Evolutionary conservation across 2,113 vertebrate genomes (phyloP), one percentile per base, ranked within the genome.

Genomic region (Tauraco erythrolophus): DNA sequence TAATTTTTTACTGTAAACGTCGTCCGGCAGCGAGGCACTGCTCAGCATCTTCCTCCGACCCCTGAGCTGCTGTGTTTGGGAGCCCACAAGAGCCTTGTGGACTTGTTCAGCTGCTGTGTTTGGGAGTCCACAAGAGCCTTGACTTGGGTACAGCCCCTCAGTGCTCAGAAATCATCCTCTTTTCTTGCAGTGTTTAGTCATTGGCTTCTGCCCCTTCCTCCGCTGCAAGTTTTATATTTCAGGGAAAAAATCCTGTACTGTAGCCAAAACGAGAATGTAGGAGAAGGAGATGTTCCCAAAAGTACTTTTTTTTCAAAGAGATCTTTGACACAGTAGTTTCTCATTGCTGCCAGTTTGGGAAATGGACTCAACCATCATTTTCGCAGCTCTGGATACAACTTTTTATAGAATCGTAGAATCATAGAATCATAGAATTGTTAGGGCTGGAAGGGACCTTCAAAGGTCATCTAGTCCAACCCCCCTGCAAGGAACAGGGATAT

Each of bases 281-380:
- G 56, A 88, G 78, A 88, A 89, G 72, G 62, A 91, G 35, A 28
- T 78, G 84, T 94, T 89, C 96, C 56, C 39, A 84, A 78, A 83
- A 33, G 57, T 71, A 51, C 70, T 66, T 39, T 83, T 92, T 88
- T 83, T 78, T 33, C 50, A 19, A 37, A 69, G 72, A 54, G 37
- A 41, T 77, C 64, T 93, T 54, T 93, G 95, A 94, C 90, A 82
- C 30, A 53, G 39, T n/a, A 71, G 60, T 54, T 91, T 75, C 56
- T 86, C 80, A 61, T 51, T 72, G 48, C 50, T 90, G 88, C 28
- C 60, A 46, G n/a, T 65, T 75, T 89, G 77, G 13, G 28, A 71
- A 89, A 62, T 0, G 2, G 77, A 62, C 64, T 75, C 69, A 62
- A 81, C 43, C 51, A n/a, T 22, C 31, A 33, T 50, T 75, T 89